Evolutionary conservation across 2,113 vertebrate species (phyloP).

Genomic region (Scopus umbretta): DNA sequence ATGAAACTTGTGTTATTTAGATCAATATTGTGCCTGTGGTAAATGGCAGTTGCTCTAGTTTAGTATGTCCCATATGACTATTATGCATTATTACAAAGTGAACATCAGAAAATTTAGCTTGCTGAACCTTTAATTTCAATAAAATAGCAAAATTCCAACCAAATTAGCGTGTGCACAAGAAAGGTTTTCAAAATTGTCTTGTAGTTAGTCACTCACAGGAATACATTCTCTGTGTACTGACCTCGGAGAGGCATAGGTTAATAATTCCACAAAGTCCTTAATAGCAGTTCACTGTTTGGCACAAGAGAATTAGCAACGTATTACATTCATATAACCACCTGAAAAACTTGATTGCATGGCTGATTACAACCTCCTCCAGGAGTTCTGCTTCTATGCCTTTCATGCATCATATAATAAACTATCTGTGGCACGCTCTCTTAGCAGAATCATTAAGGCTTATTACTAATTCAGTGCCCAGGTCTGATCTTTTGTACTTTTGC

Average conservation of each 20-base stretch:
- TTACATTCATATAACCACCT: neutral
- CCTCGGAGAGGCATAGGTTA: neutral
- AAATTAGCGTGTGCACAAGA: neutral
- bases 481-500: slow-evolving; percentile 27
- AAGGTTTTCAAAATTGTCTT: neutral
- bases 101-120: neutral
- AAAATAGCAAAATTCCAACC: neutral
- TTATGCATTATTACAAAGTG: neutral
- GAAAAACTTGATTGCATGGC: neutral
- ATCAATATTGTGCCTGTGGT: neutral
- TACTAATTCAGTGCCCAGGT: slow-evolving; percentile 18
- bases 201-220: neutral
- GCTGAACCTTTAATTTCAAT: neutral
- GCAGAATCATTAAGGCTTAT: slow-evolving; percentile 27
- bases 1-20: neutral
- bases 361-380: neutral
- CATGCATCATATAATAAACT: slow-evolving; percentile 27
- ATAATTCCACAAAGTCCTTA: neutral
- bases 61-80: neutral
- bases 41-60: neutral
- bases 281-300: neutral
- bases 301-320: neutral
- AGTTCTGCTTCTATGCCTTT: slow-evolving; percentile 46
- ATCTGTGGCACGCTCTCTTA: slow-evolving; percentile 24
- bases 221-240: neutral